Conservation (phyloP, 2,888 invertebrate genomes). For the Drosophila kuntzei region DNA sequence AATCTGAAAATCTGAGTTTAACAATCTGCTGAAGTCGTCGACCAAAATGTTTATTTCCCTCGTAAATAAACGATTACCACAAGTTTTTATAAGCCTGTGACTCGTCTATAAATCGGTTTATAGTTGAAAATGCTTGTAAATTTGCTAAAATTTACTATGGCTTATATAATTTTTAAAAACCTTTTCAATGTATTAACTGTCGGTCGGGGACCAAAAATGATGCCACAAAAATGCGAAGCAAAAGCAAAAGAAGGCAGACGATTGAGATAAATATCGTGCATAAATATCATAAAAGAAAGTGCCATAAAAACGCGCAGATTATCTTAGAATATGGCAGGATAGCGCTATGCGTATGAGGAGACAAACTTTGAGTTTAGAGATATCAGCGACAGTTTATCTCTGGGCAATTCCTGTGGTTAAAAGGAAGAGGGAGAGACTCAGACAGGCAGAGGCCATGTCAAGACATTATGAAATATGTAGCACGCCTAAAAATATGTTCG, state of each 20-base stretch:
- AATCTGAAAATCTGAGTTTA: constrained; percentile 23
- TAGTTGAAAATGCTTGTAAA: constrained; percentile 60
- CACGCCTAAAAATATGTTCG: constrained; percentile 73
- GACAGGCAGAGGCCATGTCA: constrained; percentile 35
- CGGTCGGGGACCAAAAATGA: constrained; percentile 53
- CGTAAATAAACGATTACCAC: constrained; percentile 60
- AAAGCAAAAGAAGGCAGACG: constrained; percentile 44
- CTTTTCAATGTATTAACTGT: constrained; percentile 76
- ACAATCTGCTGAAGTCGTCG: constrained; percentile 4
- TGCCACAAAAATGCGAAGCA: constrained; percentile 43
- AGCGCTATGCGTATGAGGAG: constrained; percentile 1
- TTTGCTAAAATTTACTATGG: constrained; percentile 51
- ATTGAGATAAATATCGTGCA: constrained; percentile 76
- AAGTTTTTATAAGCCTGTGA: constrained; percentile 31
- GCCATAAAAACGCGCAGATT: constrained; percentile 71
- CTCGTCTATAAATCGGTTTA: constrained; percentile 44
- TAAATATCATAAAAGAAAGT: constrained; percentile 75
- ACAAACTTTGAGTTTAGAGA: constrained; percentile 61
- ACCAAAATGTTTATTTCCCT: constrained; percentile 29
- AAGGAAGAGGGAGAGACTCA: constrained; percentile 2
- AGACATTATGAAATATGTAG: constrained; percentile 75
- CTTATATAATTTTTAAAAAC: constrained; percentile 56
- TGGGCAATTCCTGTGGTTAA: constrained; percentile 43
- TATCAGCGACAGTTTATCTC: constrained; percentile 75
- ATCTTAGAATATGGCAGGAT: constrained; percentile 47